Evolutionary conservation across 2,113 vertebrate species (phyloP), one percentile per base, ranked within the genome.

Genomic region (Mesitornis unicolor): DNA sequence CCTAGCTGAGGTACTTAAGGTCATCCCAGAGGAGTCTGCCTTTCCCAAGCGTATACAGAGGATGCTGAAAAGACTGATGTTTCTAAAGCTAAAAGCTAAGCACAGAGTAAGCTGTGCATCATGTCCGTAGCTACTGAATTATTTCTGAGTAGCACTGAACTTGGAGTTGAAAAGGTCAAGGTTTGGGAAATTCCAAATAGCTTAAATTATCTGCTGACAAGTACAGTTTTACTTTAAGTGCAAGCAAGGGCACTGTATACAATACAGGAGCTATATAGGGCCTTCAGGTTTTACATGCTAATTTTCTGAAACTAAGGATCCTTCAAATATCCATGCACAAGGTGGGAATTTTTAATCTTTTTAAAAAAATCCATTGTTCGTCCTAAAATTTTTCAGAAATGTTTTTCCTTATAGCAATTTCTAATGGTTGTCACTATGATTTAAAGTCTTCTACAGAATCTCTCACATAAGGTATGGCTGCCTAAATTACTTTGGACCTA

Each of bases 401-500:
- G 20, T 67, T 96, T 97, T 98, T 93, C 56, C 79, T 97, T 98
- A 97, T 95, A 98, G 92, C 95, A 95, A 96, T 89, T 97, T 97
- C 94, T 97, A 97, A 96, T 96, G 96, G 93, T 78, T 98, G 98
- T 98, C 98, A 98, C 87, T 94, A 97, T 98, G 97, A 98, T 98
- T 98, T 98, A 98, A 97, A 97, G 97, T 96, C 96, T 98, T 97
- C 96, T 97, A 48, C 87, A 75, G 96, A 97, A 94, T 97, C 97
- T 98, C 90, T 97, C 96, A 88, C 93, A 70, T 91, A 97, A 97
- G 90, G 89, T 97, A 97, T 96, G 93, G 85, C 92, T 98, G 87
- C 93, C 94, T 97, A 98, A 98, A 98, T 98, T 98, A 97, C 96
- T 98, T 97, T 89, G 94, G 97, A 98, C 97, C 96, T 98, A 97